These are phyloP conservation scores for Tortricodes alternella DNA, from an alignment of 2,888 invertebrate species.

Conservation along the genomic window DNA sequence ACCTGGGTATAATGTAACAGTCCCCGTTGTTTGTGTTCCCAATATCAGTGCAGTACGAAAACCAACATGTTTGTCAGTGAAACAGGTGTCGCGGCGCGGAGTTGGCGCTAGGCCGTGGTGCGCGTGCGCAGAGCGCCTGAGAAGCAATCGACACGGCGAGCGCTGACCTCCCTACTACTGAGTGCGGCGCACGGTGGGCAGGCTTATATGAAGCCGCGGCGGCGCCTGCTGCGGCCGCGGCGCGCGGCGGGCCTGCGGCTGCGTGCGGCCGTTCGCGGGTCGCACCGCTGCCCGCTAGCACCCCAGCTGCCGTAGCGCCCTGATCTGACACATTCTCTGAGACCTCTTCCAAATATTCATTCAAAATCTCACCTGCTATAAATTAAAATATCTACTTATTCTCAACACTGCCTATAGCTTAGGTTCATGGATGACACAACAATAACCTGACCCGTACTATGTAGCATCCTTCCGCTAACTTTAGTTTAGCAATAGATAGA, in stretches of 20 bases:
- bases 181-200: conserved; percentile 57
- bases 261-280: neutral
- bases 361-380: too few species aligned
- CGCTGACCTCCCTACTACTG: conserved; percentile 68
- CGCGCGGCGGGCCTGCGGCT: neutral
- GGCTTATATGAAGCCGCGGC: conserved; percentile 44
- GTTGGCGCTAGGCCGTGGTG: conserved; percentile 48
- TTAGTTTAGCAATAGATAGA: too few species aligned
- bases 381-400: too few species aligned
- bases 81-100: conserved; percentile 47
- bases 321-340: too few species aligned
- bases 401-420: too few species aligned
- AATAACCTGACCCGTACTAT: too few species aligned
- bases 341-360: too few species aligned
- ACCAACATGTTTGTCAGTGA: conserved; percentile 55
- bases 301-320: too few species aligned
- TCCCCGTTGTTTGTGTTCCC: conserved; percentile 42
- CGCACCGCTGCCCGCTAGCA: neutral
- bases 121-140: conserved; percentile 64
- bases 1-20: conserved; percentile 28
- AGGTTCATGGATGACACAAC: too few species aligned
- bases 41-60: conserved; percentile 48
- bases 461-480: too few species aligned
- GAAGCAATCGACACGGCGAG: conserved; percentile 59
- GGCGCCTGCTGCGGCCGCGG: conserved; percentile 21